Evolutionary conservation across 2,113 vertebrate genomes (phyloP).

Genomic region (Oenanthe melanoleuca): DNA sequence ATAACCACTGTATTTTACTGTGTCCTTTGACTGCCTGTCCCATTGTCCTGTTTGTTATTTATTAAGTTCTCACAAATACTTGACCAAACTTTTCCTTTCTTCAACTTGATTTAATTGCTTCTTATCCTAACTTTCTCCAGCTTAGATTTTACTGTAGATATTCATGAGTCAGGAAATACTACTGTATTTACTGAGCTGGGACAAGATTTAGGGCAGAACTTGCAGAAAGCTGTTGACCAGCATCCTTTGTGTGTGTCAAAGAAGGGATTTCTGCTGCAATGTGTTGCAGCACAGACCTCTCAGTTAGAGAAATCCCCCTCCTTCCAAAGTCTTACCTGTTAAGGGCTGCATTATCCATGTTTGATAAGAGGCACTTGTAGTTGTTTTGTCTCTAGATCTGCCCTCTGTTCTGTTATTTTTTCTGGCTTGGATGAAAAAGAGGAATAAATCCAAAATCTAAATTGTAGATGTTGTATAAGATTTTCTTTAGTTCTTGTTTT

Average conservation of each 20-base stretch:
- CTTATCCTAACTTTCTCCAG: not conserved
- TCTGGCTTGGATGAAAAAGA: not conserved
- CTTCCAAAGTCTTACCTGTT: not conserved
- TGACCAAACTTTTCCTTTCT: constrained; percentile 1
- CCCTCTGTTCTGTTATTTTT: not conserved
- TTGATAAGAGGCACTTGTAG: not conserved
- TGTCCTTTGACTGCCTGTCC: not conserved
- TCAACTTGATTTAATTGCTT: not conserved
- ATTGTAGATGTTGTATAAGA: not conserved
- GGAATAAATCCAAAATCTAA: not conserved
- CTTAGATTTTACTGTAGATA: not conserved
- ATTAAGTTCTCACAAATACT: constrained; percentile 1
- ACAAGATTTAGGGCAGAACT: not conserved
- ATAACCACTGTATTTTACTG: constrained; percentile 6
- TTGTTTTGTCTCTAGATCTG: not conserved
- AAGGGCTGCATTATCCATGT: not conserved
- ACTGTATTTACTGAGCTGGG: not conserved
- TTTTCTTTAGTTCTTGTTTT: not conserved
- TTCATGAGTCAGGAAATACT: not conserved
- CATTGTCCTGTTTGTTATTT: constrained; percentile 16
- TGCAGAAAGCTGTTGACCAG: not conserved
- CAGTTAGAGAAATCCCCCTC: not conserved
- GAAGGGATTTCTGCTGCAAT: not conserved
- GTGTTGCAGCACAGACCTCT: not conserved
- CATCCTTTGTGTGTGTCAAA: not conserved